Percentiles rank a stretch among this genome's conserved stretches.
phyloP scores from a whole-genome alignment of 2,113 vertebrate species.

The Sinosuthora webbiana region DNA sequence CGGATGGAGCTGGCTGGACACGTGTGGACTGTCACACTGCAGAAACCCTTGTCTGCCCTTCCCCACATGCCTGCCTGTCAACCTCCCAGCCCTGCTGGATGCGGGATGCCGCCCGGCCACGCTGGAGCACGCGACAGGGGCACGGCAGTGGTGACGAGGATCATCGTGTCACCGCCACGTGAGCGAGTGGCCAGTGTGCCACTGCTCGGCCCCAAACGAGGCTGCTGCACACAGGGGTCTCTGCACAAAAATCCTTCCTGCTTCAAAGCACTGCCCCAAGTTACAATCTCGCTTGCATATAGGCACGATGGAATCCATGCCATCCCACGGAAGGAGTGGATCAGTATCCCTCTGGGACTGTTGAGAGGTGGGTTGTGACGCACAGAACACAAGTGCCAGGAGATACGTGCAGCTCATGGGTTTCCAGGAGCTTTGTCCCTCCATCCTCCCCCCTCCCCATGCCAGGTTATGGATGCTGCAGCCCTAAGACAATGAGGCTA shows the following conservation, averaged over 20 bases:
- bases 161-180: fast-evolving
- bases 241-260: not conserved
- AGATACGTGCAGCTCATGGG: fast-evolving
- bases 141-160: fast-evolving
- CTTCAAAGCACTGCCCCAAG: fast-evolving
- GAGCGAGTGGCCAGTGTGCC: not conserved
- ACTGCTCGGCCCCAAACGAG: fast-evolving
- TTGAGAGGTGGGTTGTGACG: fast-evolving
- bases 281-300: fast-evolving
- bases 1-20: fast-evolving
- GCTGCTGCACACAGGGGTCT: not conserved
- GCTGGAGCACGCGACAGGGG: fast-evolving
- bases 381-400: not conserved
- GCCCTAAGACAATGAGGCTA: slow-evolving; percentile 8
- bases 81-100: fast-evolving
- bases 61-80: fast-evolving
- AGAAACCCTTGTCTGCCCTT: too few species aligned
- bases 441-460: not conserved
- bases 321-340: fast-evolving
- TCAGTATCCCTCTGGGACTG: not conserved
- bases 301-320: fast-evolving
- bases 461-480: not conserved
- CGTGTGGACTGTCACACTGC: fast-evolving
- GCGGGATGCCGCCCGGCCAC: fast-evolving
- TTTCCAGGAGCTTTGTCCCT: not conserved